Percentiles rank a stretch among this genome's conserved stretches.
Evolutionary conservation across 2,888 invertebrate genomes (phyloP).

Genomic region (Lasius fuliginosus): DNA sequence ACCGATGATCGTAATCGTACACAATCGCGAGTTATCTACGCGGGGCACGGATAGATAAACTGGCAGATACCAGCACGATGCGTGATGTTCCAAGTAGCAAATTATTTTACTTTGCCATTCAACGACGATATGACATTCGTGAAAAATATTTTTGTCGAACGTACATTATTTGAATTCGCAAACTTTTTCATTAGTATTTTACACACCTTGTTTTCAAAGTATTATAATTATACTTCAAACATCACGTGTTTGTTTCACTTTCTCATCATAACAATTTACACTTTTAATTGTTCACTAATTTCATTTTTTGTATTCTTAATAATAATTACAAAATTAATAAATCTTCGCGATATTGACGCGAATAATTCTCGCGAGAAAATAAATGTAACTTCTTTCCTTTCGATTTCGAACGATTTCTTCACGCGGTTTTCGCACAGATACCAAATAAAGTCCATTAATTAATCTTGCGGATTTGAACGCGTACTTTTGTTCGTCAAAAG

Average conservation of each 20-base stretch:
- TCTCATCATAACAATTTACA: not conserved
- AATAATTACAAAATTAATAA: not conserved
- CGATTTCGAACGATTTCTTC: not conserved
- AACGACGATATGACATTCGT: not conserved
- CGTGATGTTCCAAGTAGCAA: not conserved
- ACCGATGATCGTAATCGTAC: not conserved
- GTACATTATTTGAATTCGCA: not conserved
- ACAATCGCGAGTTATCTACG: not conserved
- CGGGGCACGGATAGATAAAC: not conserved
- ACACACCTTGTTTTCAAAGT: not conserved
- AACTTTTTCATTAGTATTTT: constrained; percentile 14
- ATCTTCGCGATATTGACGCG: not conserved
- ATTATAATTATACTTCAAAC: constrained; percentile 16
- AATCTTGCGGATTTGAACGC: not conserved
- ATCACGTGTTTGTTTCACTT: not conserved
- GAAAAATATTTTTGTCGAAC: constrained; percentile 8
- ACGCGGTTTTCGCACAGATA: not conserved
- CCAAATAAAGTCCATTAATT: not conserved
- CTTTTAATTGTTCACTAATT: constrained; percentile 14
- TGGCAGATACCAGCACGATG: not conserved
- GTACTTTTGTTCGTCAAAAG: not conserved
- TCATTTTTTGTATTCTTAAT: not conserved
- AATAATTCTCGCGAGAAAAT: not conserved
- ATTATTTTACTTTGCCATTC: not conserved
- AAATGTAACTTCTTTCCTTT: not conserved